A percentile compares a stretch with the other conserved stretches of the same genome.
Conservation (phyloP, 2,888 invertebrate species). For the Tethea ocularis region DNA sequence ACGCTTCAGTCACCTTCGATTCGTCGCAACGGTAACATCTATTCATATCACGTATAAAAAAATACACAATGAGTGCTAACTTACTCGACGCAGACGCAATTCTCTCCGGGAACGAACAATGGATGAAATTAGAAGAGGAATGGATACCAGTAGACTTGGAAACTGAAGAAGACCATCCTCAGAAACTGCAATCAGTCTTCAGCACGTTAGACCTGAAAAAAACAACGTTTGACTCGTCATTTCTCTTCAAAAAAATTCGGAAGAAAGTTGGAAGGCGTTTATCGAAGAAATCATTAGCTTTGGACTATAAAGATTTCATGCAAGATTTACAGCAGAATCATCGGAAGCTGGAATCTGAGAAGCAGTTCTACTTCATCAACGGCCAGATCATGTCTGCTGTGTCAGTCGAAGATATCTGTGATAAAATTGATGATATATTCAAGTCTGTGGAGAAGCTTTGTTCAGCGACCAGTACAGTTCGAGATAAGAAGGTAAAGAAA, state of each 20-base stretch:
- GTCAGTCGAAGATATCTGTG: constrained; percentile 70
- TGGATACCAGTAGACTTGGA: constrained; percentile 74
- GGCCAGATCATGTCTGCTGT: constrained; percentile 66
- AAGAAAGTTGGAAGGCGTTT: constrained; percentile 53
- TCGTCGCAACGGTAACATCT: constrained; percentile 2
- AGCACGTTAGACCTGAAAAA: constrained; percentile 61
- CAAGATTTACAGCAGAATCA: constrained; percentile 47
- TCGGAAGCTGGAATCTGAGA: constrained; percentile 37
- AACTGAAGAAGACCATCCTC: constrained; percentile 55
- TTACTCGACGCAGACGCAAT: constrained; percentile 64
- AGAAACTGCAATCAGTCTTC: constrained; percentile 50
- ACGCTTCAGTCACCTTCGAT: constrained; percentile 17
- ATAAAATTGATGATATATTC: constrained; percentile 69
- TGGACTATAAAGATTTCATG: constrained; percentile 66
- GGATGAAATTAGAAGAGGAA: constrained; percentile 66
- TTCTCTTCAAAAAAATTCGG: constrained; percentile 61
- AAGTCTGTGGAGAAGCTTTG: constrained; percentile 69
- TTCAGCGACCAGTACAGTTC: constrained; percentile 56
- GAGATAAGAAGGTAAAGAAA: constrained; percentile 33
- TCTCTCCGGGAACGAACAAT: constrained; percentile 66
- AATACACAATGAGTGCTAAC: constrained; percentile 32
- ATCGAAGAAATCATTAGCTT: constrained; percentile 49
- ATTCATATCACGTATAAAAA: constrained; percentile 2
- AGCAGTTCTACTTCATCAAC: constrained; percentile 58
- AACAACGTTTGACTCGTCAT: constrained; percentile 71